Conservation (phyloP, 2,888 invertebrate species). For the Cheilosia vulpina region DNA sequence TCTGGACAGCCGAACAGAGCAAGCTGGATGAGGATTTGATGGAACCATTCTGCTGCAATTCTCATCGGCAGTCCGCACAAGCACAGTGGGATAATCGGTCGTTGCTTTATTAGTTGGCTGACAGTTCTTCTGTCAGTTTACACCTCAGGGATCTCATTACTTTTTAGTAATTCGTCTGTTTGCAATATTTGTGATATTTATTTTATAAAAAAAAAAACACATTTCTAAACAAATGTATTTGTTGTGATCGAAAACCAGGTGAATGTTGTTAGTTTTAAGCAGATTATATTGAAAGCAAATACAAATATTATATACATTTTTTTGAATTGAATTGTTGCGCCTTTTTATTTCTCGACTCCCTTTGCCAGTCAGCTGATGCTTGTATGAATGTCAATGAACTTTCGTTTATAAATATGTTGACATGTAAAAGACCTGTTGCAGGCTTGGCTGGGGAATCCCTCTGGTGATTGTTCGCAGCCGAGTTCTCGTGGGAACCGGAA, state of each 20-base stretch:
- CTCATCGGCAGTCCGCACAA: slow-evolving; percentile 69
- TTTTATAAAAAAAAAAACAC: slow-evolving; percentile 75
- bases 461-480: slow-evolving; percentile 15
- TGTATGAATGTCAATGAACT: slow-evolving; percentile 18
- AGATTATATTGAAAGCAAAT: slow-evolving; percentile 10
- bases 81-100: slow-evolving; percentile 59
- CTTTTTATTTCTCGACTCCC: neutral
- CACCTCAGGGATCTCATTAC: slow-evolving; percentile 77
- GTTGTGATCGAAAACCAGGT: slow-evolving; percentile 33
- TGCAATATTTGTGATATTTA: slow-evolving; percentile 77
- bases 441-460: slow-evolving; percentile 10
- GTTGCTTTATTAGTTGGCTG: slow-evolving; percentile 40
- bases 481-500: slow-evolving; percentile 35
- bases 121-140: slow-evolving; percentile 17
- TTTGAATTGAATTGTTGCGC: neutral
- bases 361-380: slow-evolving; percentile 5
- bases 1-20: slow-evolving; percentile 88
- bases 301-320: slow-evolving; percentile 11
- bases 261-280: slow-evolving; percentile 39
- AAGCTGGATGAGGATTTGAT: slow-evolving; percentile 81
- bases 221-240: slow-evolving; percentile 58
- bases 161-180: slow-evolving; percentile 61
- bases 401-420: neutral
- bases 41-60: slow-evolving; percentile 75
- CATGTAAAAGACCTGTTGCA: slow-evolving; percentile 5